Conservation (phyloP, 1,140 invertebrate species). For the Cotesia glomerata region DNA sequence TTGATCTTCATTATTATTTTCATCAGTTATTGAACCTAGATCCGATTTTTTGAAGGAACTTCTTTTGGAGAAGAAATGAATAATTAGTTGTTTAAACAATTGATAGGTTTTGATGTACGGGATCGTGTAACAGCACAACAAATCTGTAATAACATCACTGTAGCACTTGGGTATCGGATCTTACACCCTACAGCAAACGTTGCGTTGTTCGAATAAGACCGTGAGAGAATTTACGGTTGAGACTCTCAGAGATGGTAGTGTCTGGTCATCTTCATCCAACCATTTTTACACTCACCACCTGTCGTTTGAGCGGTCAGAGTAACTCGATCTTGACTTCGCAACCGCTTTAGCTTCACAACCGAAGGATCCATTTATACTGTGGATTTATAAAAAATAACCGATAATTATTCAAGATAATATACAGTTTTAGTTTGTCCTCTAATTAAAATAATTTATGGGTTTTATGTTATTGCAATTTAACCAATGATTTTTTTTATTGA, state of each 20-base stretch:
- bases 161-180: not conserved
- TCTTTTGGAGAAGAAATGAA: too few species aligned
- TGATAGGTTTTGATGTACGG: too few species aligned
- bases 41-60: too few species aligned
- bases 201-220: not conserved
- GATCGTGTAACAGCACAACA: too few species aligned
- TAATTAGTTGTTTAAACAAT: too few species aligned
- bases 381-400: not conserved
- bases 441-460: not conserved
- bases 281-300: slow-evolving; percentile 57
- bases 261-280: slow-evolving; percentile 18
- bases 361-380: not conserved
- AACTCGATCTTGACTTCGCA: slow-evolving; percentile 49
- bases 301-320: slow-evolving; percentile 46
- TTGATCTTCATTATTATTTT: not conserved
- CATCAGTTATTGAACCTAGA: not conserved
- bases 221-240: not conserved
- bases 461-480: too few species aligned
- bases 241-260: slow-evolving; percentile 8
- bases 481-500: too few species aligned
- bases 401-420: not conserved
- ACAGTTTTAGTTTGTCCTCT: slow-evolving; percentile 12
- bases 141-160: too few species aligned
- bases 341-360: slow-evolving; percentile 31
- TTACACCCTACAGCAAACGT: not conserved